Conservation (phyloP, 2,113 vertebrate genomes). For the Misgurnus anguillicaudatus region DNA sequence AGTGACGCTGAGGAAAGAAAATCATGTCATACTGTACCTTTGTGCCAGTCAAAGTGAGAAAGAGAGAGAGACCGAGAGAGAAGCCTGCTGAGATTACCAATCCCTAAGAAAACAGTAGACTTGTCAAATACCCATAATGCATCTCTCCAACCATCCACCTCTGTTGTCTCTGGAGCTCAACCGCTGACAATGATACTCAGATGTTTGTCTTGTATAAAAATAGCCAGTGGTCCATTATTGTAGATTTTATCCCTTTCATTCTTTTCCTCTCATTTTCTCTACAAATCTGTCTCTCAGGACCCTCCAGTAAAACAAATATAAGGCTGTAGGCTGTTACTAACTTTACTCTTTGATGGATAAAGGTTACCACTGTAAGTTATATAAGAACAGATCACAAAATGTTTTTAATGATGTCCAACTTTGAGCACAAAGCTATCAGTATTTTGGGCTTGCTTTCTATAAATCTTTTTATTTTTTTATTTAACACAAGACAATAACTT, state of each 20-base stretch:
- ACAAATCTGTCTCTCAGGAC: neutral
- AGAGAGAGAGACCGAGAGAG: neutral
- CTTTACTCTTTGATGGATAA: neutral
- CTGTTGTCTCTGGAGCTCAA: conserved; percentile 37
- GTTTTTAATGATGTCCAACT: neutral
- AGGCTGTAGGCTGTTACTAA: neutral
- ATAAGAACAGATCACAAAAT: conserved; percentile 5
- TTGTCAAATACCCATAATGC: conserved; percentile 25
- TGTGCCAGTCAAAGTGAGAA: neutral
- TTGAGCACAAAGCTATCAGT: neutral
- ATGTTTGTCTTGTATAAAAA: neutral
- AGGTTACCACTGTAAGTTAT: neutral
- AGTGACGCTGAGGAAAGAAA: conserved; percentile 40
- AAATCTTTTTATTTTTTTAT: too few species aligned
- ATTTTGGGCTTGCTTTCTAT: neutral
- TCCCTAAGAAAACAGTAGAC: conserved; percentile 15
- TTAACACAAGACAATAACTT: too few species aligned
- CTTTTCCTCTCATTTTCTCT: neutral
- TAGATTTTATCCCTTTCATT: neutral
- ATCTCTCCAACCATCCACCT: neutral
- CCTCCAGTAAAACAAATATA: conserved; percentile 5
- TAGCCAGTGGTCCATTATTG: conserved; percentile 15
- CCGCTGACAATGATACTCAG: conserved; percentile 35
- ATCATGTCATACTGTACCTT: neutral
- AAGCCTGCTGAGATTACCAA: neutral